Conservation (phyloP, 2,797 vertebrate species). For the Chaunax sp. region DNA sequence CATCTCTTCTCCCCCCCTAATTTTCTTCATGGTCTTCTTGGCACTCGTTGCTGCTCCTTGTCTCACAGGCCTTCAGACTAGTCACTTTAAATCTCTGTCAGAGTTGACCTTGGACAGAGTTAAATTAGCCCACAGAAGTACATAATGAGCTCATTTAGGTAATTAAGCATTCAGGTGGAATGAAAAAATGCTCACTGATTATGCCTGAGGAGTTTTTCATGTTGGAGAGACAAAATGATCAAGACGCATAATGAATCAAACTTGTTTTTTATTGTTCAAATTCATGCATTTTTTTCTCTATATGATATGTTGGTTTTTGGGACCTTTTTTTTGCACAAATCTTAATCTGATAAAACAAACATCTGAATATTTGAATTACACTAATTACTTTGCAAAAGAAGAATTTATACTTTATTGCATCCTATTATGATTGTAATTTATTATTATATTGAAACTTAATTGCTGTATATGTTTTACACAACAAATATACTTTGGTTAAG, state of each 20-base stretch:
- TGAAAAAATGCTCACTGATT: constrained; percentile 67
- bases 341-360: constrained; percentile 37
- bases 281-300: constrained; percentile 20
- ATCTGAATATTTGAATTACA: constrained; percentile 3
- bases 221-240: constrained; percentile 67
- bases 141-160: constrained; percentile 86
- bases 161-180: constrained; percentile 86
- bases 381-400: background rate
- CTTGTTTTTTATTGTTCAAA: constrained; percentile 52
- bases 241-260: constrained; percentile 68
- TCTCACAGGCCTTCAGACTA: constrained; percentile 71
- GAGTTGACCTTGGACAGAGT: constrained; percentile 83
- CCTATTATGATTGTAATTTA: background rate
- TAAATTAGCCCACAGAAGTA: constrained; percentile 82
- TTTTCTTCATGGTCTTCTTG: constrained; percentile 45
- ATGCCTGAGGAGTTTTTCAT: constrained; percentile 75
- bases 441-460: too few relatives aligned
- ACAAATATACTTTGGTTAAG: background rate
- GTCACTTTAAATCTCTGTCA: constrained; percentile 85
- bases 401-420: constrained; percentile 10
- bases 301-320: constrained; percentile 5
- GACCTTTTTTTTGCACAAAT: constrained; percentile 18
- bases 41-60: constrained; percentile 49
- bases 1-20: background rate
- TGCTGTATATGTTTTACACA: background rate